Base-by-base conservation (phyloP, 2,797 vertebrate genomes). In the Rhabdomys pumilio region DNA sequence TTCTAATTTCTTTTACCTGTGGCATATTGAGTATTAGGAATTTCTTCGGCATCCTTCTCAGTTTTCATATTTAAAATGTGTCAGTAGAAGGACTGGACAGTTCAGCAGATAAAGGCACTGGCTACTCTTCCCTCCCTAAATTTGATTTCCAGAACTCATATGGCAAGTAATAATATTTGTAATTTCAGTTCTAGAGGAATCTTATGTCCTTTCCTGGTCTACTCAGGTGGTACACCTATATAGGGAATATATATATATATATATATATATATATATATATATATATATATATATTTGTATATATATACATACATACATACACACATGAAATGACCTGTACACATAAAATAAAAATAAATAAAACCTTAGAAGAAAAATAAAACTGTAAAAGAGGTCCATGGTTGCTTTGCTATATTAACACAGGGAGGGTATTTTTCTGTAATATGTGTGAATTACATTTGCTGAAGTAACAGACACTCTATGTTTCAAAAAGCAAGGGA, bases 51-150 rank as follows among this genome's bases (percentile, higher is more conserved):
- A 4, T 90, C 72, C 86, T n/a, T 75, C 1, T 55, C 63, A 84
- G 12, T 29, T 95, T 94, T 89, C 53, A 90, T 79, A 80, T 12
- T 90, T n/a, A 81, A 86, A 93, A 90, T 84, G 12, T 57, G 14
- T 69, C 84, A 61, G n/a, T 7, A 7, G 5, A 61, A 17, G 4
- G 4, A 15, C 59, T 47, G 29, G 17, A 47, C 47, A 29, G 29
- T 65, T 81, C 29, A 84, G 5, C 29, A 84, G 5, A 31, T 84
- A 34, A 65, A 41, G 44, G 19, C 5, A 65, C 10, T 19, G 24
- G 24, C 14, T 61, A 1, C 2, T 82, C 24, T 47, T 20, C 10
- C 2, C n/a, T 65, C 12, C 10, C 17, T 84, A 84, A 29, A 6
- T 47, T 63, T 84, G 41, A 47, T 34, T 65, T 47, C 29, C 41